Percentiles rank a stretch among this genome's conserved stretches.
Evolutionary conservation across 2,113 vertebrate genomes (phyloP).

Genomic region (Falcunculus frontatus): DNA sequence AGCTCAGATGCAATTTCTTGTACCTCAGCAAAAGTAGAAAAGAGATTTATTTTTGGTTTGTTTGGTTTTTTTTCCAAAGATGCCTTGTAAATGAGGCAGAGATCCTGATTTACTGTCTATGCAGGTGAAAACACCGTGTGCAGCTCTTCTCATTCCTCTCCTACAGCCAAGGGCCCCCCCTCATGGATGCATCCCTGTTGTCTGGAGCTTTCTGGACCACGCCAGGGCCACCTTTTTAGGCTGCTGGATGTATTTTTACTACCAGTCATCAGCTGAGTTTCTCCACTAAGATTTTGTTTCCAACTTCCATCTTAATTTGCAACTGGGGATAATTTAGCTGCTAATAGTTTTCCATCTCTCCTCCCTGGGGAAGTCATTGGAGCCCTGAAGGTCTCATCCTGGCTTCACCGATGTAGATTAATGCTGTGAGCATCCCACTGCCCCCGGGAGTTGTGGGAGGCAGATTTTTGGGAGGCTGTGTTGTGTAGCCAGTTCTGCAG

Average conservation of each 20-base stretch:
- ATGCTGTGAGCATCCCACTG: background rate
- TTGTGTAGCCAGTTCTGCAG: background rate
- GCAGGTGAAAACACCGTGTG: background rate
- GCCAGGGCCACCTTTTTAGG: background rate
- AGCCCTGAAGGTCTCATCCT: background rate
- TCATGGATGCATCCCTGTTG: background rate
- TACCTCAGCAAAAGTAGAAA: background rate
- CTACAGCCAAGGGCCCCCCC: background rate
- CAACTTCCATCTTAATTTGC: background rate
- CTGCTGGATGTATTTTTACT: background rate
- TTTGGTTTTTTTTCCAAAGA: background rate
- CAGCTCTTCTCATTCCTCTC: background rate
- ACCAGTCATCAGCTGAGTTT: background rate
- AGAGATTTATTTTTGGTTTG: background rate
- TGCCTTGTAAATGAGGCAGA: background rate
- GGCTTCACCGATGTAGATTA: background rate
- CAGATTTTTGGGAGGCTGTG: background rate
- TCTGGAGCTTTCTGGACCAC: background rate
- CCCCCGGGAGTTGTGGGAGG: background rate
- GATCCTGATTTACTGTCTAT: background rate
- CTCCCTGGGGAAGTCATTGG: background rate
- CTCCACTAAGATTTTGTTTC: background rate
- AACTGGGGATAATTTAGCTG: fast-evolving
- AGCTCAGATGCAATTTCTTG: background rate
- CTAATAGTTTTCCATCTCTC: background rate